Percentiles rank a stretch among this genome's conserved stretches.
These are phyloP conservation scores for Ditylenchus dipsaci DNA, from an alignment of 1,140 invertebrate genomes.

Conservation along the genomic window DNA sequence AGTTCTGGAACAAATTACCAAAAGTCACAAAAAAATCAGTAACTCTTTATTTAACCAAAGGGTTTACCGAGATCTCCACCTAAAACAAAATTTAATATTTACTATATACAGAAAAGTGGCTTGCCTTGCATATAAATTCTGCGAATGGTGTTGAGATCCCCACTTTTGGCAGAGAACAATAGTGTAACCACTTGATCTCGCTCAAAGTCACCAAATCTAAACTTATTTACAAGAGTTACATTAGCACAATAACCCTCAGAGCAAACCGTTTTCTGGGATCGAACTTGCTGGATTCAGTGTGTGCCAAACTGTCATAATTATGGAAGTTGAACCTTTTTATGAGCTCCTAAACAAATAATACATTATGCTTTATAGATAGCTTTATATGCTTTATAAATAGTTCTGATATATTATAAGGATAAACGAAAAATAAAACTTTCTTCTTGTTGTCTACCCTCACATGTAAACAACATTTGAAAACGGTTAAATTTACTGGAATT, in stretches of 20 bases:
- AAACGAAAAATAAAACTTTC: no score
- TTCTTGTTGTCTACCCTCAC: no score
- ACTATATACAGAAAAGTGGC: background rate
- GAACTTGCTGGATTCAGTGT: slow-evolving; percentile 71
- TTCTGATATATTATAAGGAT: no score
- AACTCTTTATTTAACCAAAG: no score
- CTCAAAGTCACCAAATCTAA: slow-evolving; percentile 72
- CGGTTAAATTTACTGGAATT: no score
- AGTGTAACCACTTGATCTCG: slow-evolving; percentile 82
- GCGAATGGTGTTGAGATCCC: slow-evolving; percentile 83
- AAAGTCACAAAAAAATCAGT: slow-evolving; percentile 66
- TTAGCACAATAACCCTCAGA: no score
- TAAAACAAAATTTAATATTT: slow-evolving; percentile 5
- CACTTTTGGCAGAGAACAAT: slow-evolving; percentile 84
- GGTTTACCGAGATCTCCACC: slow-evolving; percentile 23
- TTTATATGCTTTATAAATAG: no score
- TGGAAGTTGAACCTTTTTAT: slow-evolving; percentile 45
- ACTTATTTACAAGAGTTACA: no score
- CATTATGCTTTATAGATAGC: background rate
- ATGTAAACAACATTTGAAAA: no score
- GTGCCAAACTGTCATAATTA: slow-evolving; percentile 75
- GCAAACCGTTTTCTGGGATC: slow-evolving; percentile 69
- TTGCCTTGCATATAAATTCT: slow-evolving; percentile 56
- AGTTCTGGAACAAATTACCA: slow-evolving; percentile 43
- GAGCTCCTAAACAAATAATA: slow-evolving; percentile 17